Evolutionary conservation across 2,888 invertebrate species (phyloP).

Genomic region (Macaria liturata): DNA sequence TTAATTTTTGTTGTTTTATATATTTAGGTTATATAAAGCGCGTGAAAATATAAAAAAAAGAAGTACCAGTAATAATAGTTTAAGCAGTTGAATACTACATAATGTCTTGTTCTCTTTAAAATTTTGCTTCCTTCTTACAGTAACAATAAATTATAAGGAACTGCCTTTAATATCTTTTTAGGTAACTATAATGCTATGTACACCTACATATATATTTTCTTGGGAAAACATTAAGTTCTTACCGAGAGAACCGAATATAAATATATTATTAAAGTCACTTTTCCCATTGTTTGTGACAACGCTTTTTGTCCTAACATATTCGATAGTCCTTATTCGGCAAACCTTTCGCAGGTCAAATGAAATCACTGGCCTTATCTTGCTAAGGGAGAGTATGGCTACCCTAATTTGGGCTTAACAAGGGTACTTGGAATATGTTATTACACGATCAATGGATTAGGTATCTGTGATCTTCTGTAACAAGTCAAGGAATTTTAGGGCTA

Average conservation of each 20-base stretch:
- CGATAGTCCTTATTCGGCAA: constrained; percentile 2
- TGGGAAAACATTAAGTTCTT: not conserved
- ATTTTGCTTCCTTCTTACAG: too few relatives aligned
- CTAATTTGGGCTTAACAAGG: constrained; percentile 68
- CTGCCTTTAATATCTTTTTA: too few relatives aligned
- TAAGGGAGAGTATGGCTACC: constrained; percentile 39
- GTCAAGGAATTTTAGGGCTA: constrained; percentile 40
- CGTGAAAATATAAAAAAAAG: too few relatives aligned
- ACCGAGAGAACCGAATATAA: not conserved
- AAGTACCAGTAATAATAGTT: too few relatives aligned
- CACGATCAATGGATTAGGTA: constrained; percentile 63
- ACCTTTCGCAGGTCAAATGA: constrained; percentile 29
- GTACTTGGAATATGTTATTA: constrained; percentile 75
- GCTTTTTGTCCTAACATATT: not conserved
- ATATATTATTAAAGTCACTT: not conserved
- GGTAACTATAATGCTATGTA: too few relatives aligned
- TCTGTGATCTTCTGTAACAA: constrained; percentile 42
- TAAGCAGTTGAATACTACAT: too few relatives aligned
- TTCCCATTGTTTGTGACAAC: not conserved
- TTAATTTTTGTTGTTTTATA: too few relatives aligned
- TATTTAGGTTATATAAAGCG: too few relatives aligned
- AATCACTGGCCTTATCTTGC: constrained; percentile 24
- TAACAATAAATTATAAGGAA: too few relatives aligned
- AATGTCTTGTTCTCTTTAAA: too few relatives aligned
- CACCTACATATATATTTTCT: too few relatives aligned